phyloP scores from a whole-genome alignment of 2,888 invertebrate species.

The Aphidius colemani region DNA sequence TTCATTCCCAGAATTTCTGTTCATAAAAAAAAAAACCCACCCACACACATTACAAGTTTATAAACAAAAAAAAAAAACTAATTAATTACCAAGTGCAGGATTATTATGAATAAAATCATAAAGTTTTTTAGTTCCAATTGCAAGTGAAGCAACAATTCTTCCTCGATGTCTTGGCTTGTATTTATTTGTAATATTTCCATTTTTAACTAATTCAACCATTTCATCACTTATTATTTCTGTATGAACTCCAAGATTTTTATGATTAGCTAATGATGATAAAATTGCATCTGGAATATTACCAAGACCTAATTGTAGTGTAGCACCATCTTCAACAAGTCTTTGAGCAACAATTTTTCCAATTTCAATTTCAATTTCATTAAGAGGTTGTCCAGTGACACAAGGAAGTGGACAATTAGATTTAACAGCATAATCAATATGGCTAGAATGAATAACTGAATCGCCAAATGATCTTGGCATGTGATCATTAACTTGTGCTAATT shows the following conservation, averaged over 20 bases:
- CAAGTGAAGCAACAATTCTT: constrained; percentile 89
- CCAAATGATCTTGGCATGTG: constrained; percentile 94
- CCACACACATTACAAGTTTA: no score
- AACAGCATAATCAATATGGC: constrained; percentile 89
- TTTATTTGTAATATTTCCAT: constrained; percentile 88
- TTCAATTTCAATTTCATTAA: constrained; percentile 68
- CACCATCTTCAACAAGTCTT: constrained; percentile 88
- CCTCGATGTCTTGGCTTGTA: constrained; percentile 82
- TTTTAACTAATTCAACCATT: constrained; percentile 81
- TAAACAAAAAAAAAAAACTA: constrained; percentile 17
- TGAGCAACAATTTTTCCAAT: constrained; percentile 90
- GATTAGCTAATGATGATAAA: constrained; percentile 74
- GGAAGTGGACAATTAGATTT: constrained; percentile 72
- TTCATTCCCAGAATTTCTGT: constrained; percentile 87
- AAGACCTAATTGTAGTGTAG: constrained; percentile 93
- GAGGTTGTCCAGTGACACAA: constrained; percentile 69
- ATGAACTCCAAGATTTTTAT: constrained; percentile 93
- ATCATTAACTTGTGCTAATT: constrained; percentile 79
- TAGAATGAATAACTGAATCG: constrained; percentile 85
- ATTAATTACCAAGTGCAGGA: constrained; percentile 76
- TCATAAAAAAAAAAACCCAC: background rate
- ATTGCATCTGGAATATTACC: constrained; percentile 96
- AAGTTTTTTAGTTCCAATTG: constrained; percentile 83
- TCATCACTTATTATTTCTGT: constrained; percentile 94
- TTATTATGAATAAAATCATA: constrained; percentile 95